Base-by-base conservation (phyloP, 1,140 invertebrate species). In the Eufriesea mexicana region DNA sequence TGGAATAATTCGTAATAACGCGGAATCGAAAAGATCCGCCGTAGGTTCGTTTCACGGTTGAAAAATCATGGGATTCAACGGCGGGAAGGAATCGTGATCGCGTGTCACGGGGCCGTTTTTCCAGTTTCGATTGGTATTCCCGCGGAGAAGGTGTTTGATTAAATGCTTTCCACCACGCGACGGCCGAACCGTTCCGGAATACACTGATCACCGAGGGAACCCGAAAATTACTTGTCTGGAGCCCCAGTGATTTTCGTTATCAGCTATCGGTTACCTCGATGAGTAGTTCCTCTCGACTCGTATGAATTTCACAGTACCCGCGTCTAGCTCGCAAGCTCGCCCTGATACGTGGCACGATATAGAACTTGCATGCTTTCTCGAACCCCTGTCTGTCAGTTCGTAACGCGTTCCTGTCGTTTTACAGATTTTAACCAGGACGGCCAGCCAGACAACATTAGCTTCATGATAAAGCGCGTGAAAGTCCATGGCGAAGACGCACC, bases 381-480 rank as follows among this genome's bases (percentile, higher is more conserved):
- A 51, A 49, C 12, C 9, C 12, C 0, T 12, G 12, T 49, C 12
- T 49, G 0, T 49, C 8, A 1, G 10, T 4, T 25, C n/a, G 0
- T 25, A 5, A n/a, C 18, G 54, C 0, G 10, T 42, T n/a, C 1
- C 45, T 42, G 1, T 10, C 42, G 5, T 61, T 66, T 96, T 95
- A 83, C 95, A 98, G 98, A 99, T 95, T 99, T 99, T 92, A 98
- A 99, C 94, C 96, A 97, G 93, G 98, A 98, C 92, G 97, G 97
- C 10, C 96, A 96, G 92, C 95, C 97, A 10, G 98, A 99, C 93
- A 98, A 98, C 93, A 98, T 99, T 86, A 98, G 97, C 68, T 99
- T 99, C 92, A 98, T 99, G 97, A 98, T 99, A 86, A 99, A 99
- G 94, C 95, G 98, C 80, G 98, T 99, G 84, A 99, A 99, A 95